Percentiles rank a stretch among this genome's conserved stretches.
Conservation (phyloP, 2,888 invertebrate genomes). For the Brenthis ino region DNA sequence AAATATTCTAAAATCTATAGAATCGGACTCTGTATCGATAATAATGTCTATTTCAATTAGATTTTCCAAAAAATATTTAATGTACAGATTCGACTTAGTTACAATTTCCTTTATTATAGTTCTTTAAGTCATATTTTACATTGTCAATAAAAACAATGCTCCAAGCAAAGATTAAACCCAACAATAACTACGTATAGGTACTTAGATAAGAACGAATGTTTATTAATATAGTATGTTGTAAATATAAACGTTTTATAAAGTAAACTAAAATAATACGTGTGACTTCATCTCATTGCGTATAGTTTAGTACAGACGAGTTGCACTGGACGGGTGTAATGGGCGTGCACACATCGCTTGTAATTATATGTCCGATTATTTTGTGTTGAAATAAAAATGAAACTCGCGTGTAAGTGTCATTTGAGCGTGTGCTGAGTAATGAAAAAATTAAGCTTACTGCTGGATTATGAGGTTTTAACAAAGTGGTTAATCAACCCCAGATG, state of each 20-base stretch:
- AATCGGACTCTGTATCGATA: too few species aligned
- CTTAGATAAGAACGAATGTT: too few species aligned
- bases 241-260: conserved; percentile 9
- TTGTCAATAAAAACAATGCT: too few species aligned
- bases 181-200: too few species aligned
- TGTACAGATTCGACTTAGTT: too few species aligned
- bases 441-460: neutral
- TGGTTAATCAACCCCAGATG: neutral
- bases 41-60: too few species aligned
- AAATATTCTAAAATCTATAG: too few species aligned
- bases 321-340: conserved; percentile 40
- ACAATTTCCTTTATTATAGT: too few species aligned
- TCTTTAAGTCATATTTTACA: too few species aligned
- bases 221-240: neutral
- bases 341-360: conserved; percentile 45
- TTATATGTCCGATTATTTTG: conserved; percentile 33
- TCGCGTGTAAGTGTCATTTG: conserved; percentile 15
- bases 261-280: conserved; percentile 18
- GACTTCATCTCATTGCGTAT: conserved; percentile 30
- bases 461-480: conserved; percentile 1
- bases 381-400: conserved; percentile 19
- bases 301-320: conserved; percentile 30
- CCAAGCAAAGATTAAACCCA: too few species aligned
- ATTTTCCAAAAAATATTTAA: too few species aligned
- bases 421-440: neutral